Percentiles rank a stretch among this genome's conserved stretches.
Conservation (phyloP, 2,888 invertebrate species). For the Eretmocerus hayati region DNA sequence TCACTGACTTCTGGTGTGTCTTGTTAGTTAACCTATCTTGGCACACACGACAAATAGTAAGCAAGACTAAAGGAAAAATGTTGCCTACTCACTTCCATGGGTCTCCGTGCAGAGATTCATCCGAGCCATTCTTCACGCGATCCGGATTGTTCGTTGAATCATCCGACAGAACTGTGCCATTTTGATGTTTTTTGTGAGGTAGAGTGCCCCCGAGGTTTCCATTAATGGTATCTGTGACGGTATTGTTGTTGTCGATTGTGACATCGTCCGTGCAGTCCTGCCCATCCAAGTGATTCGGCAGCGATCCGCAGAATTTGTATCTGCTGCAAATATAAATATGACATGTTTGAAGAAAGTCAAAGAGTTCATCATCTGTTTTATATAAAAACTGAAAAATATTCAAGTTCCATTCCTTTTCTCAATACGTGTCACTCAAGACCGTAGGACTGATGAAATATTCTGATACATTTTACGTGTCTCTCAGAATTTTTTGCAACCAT, state of each 20-base stretch:
- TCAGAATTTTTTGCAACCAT: no score
- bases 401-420: no score
- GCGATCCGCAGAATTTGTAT: slow-evolving; percentile 53
- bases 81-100: slow-evolving; percentile 39
- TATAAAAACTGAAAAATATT: no score
- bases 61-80: no score
- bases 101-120: slow-evolving; percentile 41
- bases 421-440: no score
- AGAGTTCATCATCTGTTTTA: no score
- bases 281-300: slow-evolving; percentile 65
- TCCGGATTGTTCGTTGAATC: slow-evolving; percentile 34
- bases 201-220: slow-evolving; percentile 42
- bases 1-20: no score
- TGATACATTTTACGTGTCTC: no score
- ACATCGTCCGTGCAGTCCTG: slow-evolving; percentile 51
- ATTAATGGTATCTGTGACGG: slow-evolving; percentile 38
- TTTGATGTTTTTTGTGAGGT: slow-evolving; percentile 41
- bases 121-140: slow-evolving; percentile 39
- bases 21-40: no score
- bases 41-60: no score
- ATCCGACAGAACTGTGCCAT: slow-evolving; percentile 38
- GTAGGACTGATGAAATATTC: no score
- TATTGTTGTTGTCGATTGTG: slow-evolving; percentile 52
- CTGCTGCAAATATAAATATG: slow-evolving; percentile 26
- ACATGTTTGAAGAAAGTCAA: no score